A percentile compares a stretch with the other conserved stretches of the same genome.
Evolutionary conservation across 2,888 invertebrate genomes (phyloP).

Genomic region (Agonopterix heracliana): DNA sequence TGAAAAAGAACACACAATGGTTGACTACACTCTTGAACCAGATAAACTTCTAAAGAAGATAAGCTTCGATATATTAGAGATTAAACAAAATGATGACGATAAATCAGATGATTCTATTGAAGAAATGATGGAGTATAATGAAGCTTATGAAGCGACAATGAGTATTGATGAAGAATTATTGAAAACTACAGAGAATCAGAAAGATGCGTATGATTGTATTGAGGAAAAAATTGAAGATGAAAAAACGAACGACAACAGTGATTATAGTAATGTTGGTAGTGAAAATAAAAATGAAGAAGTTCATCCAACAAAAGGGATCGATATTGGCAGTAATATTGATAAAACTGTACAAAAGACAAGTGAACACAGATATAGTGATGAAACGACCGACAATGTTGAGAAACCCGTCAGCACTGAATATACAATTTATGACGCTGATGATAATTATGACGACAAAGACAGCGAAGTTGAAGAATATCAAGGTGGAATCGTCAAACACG

Average conservation of each 20-base stretch:
- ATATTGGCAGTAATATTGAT: too few species aligned
- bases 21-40: conserved; percentile 21
- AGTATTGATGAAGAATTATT: neutral
- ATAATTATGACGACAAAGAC: too few species aligned
- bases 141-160: neutral
- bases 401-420: too few species aligned
- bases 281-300: neutral
- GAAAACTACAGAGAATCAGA: neutral
- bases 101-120: neutral
- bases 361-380: too few species aligned
- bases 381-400: too few species aligned
- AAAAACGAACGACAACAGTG: too few species aligned
- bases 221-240: too few species aligned
- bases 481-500: too few species aligned
- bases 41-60: neutral
- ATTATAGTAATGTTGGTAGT: neutral
- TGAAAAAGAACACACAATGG: conserved; percentile 22
- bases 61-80: neutral
- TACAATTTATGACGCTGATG: too few species aligned
- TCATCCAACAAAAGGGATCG: too few species aligned
- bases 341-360: too few species aligned
- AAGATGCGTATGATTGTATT: neutral
- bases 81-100: neutral
- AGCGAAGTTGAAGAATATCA: too few species aligned
- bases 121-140: neutral